A percentile compares a stretch with the other conserved stretches of the same genome.
Evolutionary conservation across 2,797 vertebrate species (phyloP).

Genomic region (Dromococcyx pavoninus): DNA sequence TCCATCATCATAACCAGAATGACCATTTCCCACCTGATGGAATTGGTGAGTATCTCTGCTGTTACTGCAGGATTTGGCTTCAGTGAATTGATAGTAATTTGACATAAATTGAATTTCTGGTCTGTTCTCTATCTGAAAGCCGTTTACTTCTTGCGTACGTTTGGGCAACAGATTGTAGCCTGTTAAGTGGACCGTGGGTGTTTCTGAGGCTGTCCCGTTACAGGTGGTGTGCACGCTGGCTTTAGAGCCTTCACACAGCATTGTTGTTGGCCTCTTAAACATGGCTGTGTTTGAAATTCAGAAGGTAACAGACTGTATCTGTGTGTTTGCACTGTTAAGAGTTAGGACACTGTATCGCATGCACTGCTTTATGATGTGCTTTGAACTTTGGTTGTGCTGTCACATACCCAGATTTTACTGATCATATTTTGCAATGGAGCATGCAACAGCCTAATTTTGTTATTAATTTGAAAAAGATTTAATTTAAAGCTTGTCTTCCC

Average conservation of each 20-base stretch:
- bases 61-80: background rate
- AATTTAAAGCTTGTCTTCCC: background rate
- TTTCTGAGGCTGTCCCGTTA: background rate
- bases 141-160: background rate
- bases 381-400: background rate
- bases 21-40: slow-evolving; percentile 95
- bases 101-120: background rate
- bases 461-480: slow-evolving; percentile 9
- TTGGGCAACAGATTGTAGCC: background rate
- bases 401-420: background rate
- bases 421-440: background rate
- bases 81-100: background rate
- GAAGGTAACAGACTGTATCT: background rate
- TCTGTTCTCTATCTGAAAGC: background rate
- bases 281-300: background rate
- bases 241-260: background rate
- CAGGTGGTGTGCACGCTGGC: background rate
- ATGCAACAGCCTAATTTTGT: background rate
- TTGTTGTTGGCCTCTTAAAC: background rate
- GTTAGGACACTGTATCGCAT: background rate
- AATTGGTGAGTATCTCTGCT: slow-evolving; percentile 83
- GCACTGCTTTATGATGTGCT: background rate
- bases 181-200: background rate
- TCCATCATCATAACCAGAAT: slow-evolving; percentile 86
- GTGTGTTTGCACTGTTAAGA: background rate